Conservation (phyloP, 2,797 vertebrate species). For the Gadopsis bispinosus region DNA sequence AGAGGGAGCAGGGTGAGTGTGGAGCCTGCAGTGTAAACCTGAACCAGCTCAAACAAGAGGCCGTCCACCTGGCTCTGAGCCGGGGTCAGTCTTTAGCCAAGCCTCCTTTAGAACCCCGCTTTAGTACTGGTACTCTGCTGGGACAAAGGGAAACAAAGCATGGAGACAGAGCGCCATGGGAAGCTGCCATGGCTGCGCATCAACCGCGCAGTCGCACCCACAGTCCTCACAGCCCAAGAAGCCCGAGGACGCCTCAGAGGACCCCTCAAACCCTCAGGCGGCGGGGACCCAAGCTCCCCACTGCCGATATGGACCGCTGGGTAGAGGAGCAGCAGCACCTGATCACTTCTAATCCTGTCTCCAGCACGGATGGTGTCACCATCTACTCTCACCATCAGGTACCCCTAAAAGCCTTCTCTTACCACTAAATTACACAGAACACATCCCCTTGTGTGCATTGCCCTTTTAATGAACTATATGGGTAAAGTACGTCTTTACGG, state of each 20-base stretch:
- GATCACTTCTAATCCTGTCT: conserved; percentile 82
- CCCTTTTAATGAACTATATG: conserved; percentile 69
- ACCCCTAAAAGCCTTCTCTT: conserved; percentile 67
- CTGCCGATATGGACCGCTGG: conserved; percentile 87
- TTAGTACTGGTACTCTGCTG: conserved; percentile 52
- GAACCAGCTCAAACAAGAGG: conserved; percentile 95
- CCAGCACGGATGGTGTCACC: conserved; percentile 87
- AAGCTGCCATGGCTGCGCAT: conserved; percentile 38
- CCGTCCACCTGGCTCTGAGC: conserved; percentile 92
- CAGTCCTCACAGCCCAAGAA: conserved; percentile 87
- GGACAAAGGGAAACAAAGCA: conserved; percentile 62
- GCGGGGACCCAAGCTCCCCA: conserved; percentile 88
- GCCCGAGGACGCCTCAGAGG: conserved; percentile 87
- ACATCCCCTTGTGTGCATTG: conserved; percentile 37
- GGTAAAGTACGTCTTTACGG: conserved; percentile 66
- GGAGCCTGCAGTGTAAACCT: conserved; percentile 91
- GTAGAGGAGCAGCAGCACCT: conserved; percentile 93
- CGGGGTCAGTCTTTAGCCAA: conserved; percentile 86
- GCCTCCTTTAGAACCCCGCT: conserved; percentile 80
- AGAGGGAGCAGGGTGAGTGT: conserved; percentile 87
- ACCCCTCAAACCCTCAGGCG: conserved; percentile 83
- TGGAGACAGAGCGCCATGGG: conserved; percentile 53
- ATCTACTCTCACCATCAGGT: conserved; percentile 87
- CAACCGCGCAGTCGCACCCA: conserved; percentile 86
- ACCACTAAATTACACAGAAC: conserved; percentile 59